Conservation (phyloP, 1,140 invertebrate genomes). For the Hestina assimilis region DNA sequence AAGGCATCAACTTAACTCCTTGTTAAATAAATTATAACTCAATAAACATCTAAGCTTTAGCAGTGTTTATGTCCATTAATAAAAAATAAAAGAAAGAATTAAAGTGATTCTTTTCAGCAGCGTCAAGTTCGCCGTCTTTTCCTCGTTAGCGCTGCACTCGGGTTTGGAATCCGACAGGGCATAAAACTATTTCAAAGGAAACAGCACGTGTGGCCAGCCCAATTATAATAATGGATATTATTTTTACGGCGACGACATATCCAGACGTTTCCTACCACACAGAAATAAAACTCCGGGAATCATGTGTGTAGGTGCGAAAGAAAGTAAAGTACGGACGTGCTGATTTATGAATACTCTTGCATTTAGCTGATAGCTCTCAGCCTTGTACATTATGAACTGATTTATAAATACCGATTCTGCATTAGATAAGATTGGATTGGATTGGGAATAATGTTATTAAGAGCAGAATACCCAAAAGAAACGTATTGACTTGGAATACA, state of each 20-base stretch:
- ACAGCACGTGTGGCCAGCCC: slow-evolving; percentile 34
- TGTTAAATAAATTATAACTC: too few species aligned
- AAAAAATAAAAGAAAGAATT: not conserved
- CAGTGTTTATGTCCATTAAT: not conserved
- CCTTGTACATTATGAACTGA: too few species aligned
- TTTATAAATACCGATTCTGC: too few species aligned
- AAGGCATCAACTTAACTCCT: too few species aligned
- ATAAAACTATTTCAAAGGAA: slow-evolving; percentile 41
- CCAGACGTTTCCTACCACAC: slow-evolving; percentile 21
- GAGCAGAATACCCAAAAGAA: too few species aligned
- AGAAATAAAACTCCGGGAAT: slow-evolving; percentile 29
- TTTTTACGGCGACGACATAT: slow-evolving; percentile 44
- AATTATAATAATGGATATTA: slow-evolving; percentile 66
- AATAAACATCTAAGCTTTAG: not conserved
- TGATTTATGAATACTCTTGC: not conserved
- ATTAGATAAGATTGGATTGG: too few species aligned
- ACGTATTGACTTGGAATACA: too few species aligned
- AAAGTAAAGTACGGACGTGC: not conserved
- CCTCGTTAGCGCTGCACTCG: slow-evolving; percentile 7
- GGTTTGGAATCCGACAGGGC: slow-evolving; percentile 28
- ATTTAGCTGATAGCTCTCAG: not conserved
- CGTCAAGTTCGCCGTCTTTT: not conserved
- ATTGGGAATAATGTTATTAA: too few species aligned
- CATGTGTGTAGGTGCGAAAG: slow-evolving; percentile 15
- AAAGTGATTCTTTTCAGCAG: not conserved